Base-by-base conservation (phyloP, 2,888 invertebrate genomes). In the Hypena proboscidalis region DNA sequence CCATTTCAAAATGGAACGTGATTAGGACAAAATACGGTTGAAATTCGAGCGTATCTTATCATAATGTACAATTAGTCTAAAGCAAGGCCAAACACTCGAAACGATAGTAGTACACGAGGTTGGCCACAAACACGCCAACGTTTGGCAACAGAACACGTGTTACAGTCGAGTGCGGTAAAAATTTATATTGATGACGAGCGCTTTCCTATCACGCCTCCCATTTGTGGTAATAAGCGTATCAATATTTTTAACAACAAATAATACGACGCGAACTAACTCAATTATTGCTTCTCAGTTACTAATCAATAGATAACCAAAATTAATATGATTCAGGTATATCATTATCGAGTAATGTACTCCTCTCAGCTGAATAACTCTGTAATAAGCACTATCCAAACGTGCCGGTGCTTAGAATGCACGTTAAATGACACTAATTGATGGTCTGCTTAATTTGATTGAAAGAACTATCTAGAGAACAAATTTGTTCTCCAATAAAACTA, bases 21-120 rank as follows among this genome's bases (percentile, higher is more conserved):
- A 26, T n/a, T 0, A 13, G 3, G 8, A 26, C 9, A 22, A 34
- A 9, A 41, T 56, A 59, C 7, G 27, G 33, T 34, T 40, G 44
- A 47, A 10, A 36, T 41, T 66, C 32, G 44, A 35, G 35, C 42
- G 32, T 23, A 46, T 27, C 23, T 31, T 40, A 55, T 37, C 34
- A 56, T 54, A 54, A 61, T 61, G 53, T 66, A 66, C 57, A 57
- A 69, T 72, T 71, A 70, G 65, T 57, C 64, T 69, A 74, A 72
- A 61, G 43, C 76, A 78, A 79, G 77, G 79, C 61, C 74, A 68
- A 60, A 63, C 69, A 63, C 68, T 68, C 58, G 69, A 70, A 69
- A 65, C 65, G 53, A 55, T 63, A 67, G 39, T 61, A 58, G 51
- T 61, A 59, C 46, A 62, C 58, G 62, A 50, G 40, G 48, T 50